These are phyloP conservation scores for Ceratina calcarata DNA, from an alignment of 1,140 invertebrate species.

Conservation along the genomic window DNA sequence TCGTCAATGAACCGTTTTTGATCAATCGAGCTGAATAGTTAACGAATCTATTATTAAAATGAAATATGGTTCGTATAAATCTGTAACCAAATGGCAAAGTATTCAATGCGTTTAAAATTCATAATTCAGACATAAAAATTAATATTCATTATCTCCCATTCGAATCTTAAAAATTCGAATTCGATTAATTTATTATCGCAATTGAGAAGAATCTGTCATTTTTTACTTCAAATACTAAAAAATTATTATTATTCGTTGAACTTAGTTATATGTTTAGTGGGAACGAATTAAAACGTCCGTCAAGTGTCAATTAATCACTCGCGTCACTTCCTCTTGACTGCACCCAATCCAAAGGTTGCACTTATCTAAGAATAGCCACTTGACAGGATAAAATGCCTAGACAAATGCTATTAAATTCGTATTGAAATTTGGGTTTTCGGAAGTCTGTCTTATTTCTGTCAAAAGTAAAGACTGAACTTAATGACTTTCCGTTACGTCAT, in stretches of 20 bases:
- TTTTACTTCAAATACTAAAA: too few relatives aligned
- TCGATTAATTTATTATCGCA: too few relatives aligned
- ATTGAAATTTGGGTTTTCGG: neutral
- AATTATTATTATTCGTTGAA: neutral
- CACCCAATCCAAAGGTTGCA: neutral
- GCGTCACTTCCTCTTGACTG: conserved; percentile 4
- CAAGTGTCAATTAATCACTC: conserved; percentile 8
- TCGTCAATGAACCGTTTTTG: neutral
- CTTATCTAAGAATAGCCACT: conserved; percentile 12
- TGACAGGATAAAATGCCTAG: neutral
- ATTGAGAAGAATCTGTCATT: too few relatives aligned
- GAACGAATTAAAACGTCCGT: neutral
- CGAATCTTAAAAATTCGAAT: too few relatives aligned
- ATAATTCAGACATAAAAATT: too few relatives aligned
- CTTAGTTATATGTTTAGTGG: neutral
- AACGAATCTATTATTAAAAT: neutral
- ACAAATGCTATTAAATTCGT: neutral
- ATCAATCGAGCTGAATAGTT: neutral
- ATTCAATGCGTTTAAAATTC: neutral
- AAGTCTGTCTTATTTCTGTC: too few relatives aligned
- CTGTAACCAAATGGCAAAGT: neutral
- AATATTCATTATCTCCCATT: too few relatives aligned
- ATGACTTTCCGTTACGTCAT: neutral
- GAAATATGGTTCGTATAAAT: too few relatives aligned
- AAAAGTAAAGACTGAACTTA: neutral